A percentile compares a stretch with the other conserved stretches of the same genome.
These are phyloP conservation scores for Eriosoma lanigerum DNA, from an alignment of 1,140 invertebrate species.

Conservation along the genomic window DNA sequence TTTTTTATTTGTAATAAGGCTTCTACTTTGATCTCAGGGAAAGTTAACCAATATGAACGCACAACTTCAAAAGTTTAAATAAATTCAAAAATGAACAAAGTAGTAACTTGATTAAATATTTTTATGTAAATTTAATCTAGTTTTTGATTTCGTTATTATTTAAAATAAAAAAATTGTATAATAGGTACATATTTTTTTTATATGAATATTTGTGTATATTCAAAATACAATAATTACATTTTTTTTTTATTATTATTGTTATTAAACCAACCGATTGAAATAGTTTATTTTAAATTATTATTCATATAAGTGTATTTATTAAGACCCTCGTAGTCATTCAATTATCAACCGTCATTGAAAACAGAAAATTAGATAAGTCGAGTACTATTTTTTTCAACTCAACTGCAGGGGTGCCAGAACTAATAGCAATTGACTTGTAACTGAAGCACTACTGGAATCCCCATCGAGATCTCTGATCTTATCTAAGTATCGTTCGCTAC, in stretches of 20 bases:
- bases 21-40: not conserved
- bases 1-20: not conserved
- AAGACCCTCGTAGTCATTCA: not conserved
- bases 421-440: constrained; percentile 18
- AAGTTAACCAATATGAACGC: not conserved
- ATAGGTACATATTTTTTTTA: no score
- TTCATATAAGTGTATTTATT: not conserved
- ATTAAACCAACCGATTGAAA: not conserved
- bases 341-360: not conserved
- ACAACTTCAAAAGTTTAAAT: not conserved
- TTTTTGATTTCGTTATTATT: no score
- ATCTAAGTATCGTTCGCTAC: not conserved
- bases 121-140: not conserved
- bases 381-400: constrained; percentile 1
- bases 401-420: not conserved
- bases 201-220: no score
- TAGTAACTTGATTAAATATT: not conserved
- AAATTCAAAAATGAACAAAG: not conserved
- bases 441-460: constrained; percentile 12
- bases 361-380: constrained; percentile 8
- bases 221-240: no score
- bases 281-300: no score
- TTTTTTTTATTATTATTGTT: no score
- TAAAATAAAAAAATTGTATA: no score
- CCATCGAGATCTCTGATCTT: constrained; percentile 18